A percentile compares a stretch with the other conserved stretches of the same genome.
phyloP scores from a whole-genome alignment of 2,797 vertebrate genomes.

The Chelon auratus region DNA sequence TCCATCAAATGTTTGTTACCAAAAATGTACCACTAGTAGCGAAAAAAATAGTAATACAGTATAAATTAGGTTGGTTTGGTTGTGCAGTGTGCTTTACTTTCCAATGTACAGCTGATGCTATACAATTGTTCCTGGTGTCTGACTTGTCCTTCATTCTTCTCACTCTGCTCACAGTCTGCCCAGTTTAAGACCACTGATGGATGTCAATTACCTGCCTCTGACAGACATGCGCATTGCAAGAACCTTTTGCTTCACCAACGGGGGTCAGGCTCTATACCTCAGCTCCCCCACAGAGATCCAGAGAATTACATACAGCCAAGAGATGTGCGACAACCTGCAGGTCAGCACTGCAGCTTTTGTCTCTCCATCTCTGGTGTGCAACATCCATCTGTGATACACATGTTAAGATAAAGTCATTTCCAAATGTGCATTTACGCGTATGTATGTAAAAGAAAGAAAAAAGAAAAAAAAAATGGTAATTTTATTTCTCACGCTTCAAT shows the following conservation, averaged over 20 bases:
- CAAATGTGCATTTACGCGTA: neutral
- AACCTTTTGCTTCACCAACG: conserved; percentile 97
- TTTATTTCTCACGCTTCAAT: neutral
- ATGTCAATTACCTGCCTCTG: conserved; percentile 94
- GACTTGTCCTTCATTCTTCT: conserved; percentile 14
- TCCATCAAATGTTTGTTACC: neutral
- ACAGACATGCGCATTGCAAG: conserved; percentile 99
- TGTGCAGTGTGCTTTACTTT: conserved; percentile 8
- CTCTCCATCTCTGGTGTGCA: neutral
- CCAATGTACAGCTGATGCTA: neutral
- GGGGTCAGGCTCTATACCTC: conserved; percentile 96
- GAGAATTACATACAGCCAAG: conserved; percentile 97
- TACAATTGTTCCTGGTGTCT: conserved; percentile 10
- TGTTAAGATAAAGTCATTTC: neutral
- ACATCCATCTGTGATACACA: neutral
- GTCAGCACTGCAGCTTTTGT: conserved; percentile 73
- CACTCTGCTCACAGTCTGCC: conserved; percentile 87
- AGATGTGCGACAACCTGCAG: conserved; percentile 98
- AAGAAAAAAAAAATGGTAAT: neutral
- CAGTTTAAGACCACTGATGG: conserved; percentile 95
- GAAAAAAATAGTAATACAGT: neutral
- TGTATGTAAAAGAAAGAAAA: no score
- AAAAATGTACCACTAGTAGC: neutral
- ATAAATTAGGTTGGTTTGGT: neutral
- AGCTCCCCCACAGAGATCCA: conserved; percentile 99